Evolutionary conservation across 2,888 invertebrate genomes (phyloP), one percentile per base, ranked within the genome.

Genomic region (Sinhomidia bicolor): DNA sequence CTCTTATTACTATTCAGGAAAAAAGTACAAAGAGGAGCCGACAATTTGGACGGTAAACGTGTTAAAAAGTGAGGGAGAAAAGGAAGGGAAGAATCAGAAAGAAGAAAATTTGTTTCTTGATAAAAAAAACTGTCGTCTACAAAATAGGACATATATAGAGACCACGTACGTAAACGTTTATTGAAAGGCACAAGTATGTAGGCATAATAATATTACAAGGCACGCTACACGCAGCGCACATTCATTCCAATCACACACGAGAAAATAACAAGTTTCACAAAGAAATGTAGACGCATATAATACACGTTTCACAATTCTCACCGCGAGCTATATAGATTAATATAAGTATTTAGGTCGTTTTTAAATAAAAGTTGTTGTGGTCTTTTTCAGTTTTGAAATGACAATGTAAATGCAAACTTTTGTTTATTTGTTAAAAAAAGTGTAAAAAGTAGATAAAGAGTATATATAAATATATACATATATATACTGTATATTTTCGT

Each of bases 231-330:
- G 54, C 54, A 54, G 57, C 74, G 83, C 83, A 83, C 83, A 83
- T 71, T 83, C 83, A 83, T 71, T 83, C 74, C 26, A 74, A 83
- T 83, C 57, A 83, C 83, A 74, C 83, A 74, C 65, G 23, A 65
- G 47, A 68, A 68, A 68, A 79, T 20, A 54, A 54, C 7, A 74
- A 29, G 14, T 57, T 54, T 78, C 57, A 54, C 78, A 17, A 26
- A 29, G 32, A 78, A 32, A 54, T 51, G 20, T 57, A 51, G 14
- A 54, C 51, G 17, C 71, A 36, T 17, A 71, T n/a, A 10, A 26
- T 14, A 44, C 51, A 32, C 51, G 12, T 51, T n/a, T 54, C 54
- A 78, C 57, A 54, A 17, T 20, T 51, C n/a, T 14, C 74, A 51
- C 29, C 7, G 9, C 1, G 29, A 78, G 29, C 78, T 54, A 47